Percentiles rank a stretch among this genome's conserved stretches.
Conservation (phyloP, 2,797 vertebrate species). For the Anguilla pacifica region DNA sequence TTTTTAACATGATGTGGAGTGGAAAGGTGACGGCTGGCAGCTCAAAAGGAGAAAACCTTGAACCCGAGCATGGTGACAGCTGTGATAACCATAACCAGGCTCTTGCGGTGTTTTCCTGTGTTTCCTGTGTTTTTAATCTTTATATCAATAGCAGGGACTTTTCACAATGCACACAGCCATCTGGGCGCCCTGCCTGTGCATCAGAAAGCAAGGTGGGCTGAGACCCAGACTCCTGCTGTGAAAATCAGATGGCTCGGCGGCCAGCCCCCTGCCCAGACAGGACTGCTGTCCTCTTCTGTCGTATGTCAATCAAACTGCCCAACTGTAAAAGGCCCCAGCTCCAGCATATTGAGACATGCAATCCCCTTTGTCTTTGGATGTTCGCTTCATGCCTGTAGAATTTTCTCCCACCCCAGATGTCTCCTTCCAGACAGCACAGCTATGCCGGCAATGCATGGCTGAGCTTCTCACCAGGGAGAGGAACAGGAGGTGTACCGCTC, state of each 20-base stretch:
- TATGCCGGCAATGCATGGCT: not conserved
- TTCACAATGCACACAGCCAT: not conserved
- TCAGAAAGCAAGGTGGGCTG: not conserved
- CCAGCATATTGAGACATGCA: not conserved
- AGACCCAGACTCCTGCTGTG: not conserved
- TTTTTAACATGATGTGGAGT: not conserved
- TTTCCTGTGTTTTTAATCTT: not conserved
- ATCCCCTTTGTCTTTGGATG: constrained; percentile 14
- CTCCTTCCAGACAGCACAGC: not conserved
- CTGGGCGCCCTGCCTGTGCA: not conserved
- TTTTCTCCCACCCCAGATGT: not conserved
- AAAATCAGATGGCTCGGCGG: constrained; percentile 11
- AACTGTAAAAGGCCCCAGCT: not conserved
- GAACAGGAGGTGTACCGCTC: not conserved
- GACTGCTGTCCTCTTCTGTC: not conserved
- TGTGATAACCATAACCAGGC: constrained; percentile 16
- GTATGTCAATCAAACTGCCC: constrained; percentile 5
- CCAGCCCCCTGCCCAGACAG: not conserved
- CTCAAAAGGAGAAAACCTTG: not conserved
- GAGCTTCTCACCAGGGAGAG: not conserved
- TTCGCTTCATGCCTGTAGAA: not conserved
- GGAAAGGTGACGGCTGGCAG: constrained; percentile 1
- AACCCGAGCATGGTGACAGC: not conserved
- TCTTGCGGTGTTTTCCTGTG: constrained; percentile 15
- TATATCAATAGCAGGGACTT: not conserved